Base-by-base conservation (phyloP, 2,113 vertebrate species). In the Edolisoma coerulescens region DNA sequence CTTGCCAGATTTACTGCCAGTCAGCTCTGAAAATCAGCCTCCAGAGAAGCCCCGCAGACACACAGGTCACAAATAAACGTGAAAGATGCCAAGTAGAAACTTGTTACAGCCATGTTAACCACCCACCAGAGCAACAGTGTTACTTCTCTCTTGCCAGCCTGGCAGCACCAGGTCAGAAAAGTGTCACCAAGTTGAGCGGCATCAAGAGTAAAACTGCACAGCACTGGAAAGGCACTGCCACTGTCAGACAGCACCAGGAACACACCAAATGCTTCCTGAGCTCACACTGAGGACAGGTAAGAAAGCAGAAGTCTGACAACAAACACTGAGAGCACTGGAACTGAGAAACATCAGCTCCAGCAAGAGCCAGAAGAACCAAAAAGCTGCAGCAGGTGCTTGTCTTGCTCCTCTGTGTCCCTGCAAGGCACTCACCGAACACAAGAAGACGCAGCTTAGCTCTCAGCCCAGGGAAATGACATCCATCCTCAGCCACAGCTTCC, bases 231-330 rank as follows among this genome's bases (percentile, higher is more conserved):
- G 24, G 45, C 2, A 13, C 33, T 11, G 6, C 33, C 44, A 11
- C 20, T 13, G 32, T 13, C 5, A 53, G 22, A 28, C n/a, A 41
- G 60, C 42, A 23, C 4, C 80, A 63, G 73, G 63, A 77, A 18
- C 22, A 33, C 45, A 35, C 1, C 1, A 10, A 35, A 33, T 1
- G 0, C 49, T 21, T 24, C 1, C 3, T 41, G 17, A 74, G 42
- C 23, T 18, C 45, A 16, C 24, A 1, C 16, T 0, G 1, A 41
- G n/a, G 42, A 30, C 24, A 47, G 42, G 52, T 47, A 45, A 61
- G 59, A 65, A 89, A 83, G 90, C 49, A 84, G 35, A 93, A 87
- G 50, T 63, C 33, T 7, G 1, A 42, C 70, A 53, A 41, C 37
- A 82, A 79, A 68, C 15, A 67, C 21, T 6, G 17, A 73, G 79